Percentiles rank a stretch among this genome's conserved stretches.
These are phyloP conservation scores for Neuroterus valhalla DNA, from an alignment of 1,140 invertebrate species.

Conservation along the genomic window DNA sequence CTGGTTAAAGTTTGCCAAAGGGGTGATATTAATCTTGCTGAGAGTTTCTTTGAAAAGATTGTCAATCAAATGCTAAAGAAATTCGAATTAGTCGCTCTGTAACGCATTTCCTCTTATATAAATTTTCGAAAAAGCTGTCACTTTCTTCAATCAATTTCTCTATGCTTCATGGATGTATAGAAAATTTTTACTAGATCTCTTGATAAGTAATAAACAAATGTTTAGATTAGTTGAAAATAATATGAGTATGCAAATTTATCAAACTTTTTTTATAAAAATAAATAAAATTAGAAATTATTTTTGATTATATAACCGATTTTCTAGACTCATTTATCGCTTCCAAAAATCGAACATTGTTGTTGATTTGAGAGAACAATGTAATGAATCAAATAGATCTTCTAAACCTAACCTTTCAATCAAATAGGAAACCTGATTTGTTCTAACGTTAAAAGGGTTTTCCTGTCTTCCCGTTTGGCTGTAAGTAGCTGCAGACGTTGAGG, in stretches of 20 bases:
- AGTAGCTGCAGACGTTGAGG: not conserved
- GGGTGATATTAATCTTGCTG: not conserved
- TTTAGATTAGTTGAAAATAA: too few species aligned
- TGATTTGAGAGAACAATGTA: not conserved
- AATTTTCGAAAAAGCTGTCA: not conserved
- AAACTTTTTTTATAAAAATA: too few species aligned
- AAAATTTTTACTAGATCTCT: too few species aligned
- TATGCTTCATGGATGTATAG: not conserved
- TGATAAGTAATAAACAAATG: too few species aligned
- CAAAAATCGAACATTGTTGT: not conserved
- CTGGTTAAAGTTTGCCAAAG: not conserved
- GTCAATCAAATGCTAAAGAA: not conserved
- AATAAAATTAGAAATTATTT: too few species aligned
- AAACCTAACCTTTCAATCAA: not conserved
- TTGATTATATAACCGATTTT: not conserved
- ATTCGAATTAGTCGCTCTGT: not conserved
- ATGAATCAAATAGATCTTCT: slow-evolving; percentile 2
- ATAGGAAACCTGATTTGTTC: not conserved
- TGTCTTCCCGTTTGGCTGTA: not conserved
- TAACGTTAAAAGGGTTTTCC: not conserved
- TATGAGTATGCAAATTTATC: too few species aligned
- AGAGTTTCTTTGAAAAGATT: not conserved
- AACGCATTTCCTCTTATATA: not conserved
- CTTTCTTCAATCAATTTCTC: not conserved
- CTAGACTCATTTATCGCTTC: not conserved